phyloP scores from a whole-genome alignment of 2,797 vertebrate species.

The Sardinella longiceps region DNA sequence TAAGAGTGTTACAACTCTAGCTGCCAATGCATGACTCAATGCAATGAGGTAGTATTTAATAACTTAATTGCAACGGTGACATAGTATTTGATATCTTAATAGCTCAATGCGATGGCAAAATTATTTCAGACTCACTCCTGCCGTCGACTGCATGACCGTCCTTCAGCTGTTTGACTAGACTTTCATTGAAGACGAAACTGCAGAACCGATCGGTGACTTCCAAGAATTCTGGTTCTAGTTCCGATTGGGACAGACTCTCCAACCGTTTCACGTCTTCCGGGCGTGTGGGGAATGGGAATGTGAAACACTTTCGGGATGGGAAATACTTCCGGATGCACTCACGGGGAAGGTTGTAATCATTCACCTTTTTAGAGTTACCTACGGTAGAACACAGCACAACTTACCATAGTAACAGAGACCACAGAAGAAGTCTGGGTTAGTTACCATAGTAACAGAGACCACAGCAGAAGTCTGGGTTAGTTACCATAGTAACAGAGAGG shows the following conservation, averaged over 20 bases:
- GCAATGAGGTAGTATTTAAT: too few relatives aligned
- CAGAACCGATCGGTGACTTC: conserved; percentile 48
- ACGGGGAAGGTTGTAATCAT: conserved; percentile 60
- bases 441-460: neutral
- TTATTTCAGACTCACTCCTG: conserved; percentile 47
- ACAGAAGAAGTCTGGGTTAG: neutral
- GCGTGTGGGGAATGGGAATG: conserved; percentile 60
- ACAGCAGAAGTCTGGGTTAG: neutral
- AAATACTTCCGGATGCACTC: conserved; percentile 69
- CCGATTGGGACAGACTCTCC: conserved; percentile 50
- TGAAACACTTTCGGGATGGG: conserved; percentile 68
- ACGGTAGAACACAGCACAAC: neutral
- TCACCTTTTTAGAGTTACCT: conserved; percentile 44
- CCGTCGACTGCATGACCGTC: conserved; percentile 58
- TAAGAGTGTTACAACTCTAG: too few relatives aligned
- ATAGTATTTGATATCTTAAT: too few relatives aligned
- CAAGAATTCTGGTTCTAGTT: conserved; percentile 49
- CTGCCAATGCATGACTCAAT: too few relatives aligned
- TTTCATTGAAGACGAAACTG: conserved; percentile 44
- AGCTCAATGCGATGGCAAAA: neutral
- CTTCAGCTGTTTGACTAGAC: conserved; percentile 59
- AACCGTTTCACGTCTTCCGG: conserved; percentile 49
- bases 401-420: neutral
- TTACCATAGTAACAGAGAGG: neutral
- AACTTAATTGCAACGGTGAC: too few relatives aligned